These are phyloP conservation scores for Dasypolia templi DNA, from an alignment of 2,888 invertebrate species.

Conservation along the genomic window DNA sequence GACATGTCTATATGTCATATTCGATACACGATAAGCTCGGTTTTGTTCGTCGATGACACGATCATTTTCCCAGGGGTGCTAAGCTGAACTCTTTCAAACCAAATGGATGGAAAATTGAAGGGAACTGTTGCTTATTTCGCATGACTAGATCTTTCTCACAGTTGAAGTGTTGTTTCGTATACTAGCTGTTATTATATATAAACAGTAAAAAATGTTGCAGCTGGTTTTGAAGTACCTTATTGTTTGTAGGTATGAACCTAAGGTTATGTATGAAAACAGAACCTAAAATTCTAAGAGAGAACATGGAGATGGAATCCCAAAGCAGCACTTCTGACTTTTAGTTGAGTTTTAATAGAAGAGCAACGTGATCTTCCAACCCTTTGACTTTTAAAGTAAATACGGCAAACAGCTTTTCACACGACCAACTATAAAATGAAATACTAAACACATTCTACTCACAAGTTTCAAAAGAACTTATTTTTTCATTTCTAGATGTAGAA, in stretches of 20 bases:
- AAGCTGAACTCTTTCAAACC: slow-evolving; percentile 17
- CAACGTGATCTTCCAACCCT: neutral
- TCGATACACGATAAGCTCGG: slow-evolving; percentile 48
- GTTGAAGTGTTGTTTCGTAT: neutral
- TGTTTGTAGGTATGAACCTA: neutral
- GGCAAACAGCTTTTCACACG: neutral
- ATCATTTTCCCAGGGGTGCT: slow-evolving; percentile 26
- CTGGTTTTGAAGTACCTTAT: neutral
- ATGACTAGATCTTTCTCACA: neutral
- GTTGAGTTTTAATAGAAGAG: neutral
- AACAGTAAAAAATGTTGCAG: too few relatives aligned
- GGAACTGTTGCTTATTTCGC: slow-evolving; percentile 4
- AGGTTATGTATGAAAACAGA: neutral
- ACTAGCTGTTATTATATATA: neutral
- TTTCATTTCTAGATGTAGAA: slow-evolving; percentile 20
- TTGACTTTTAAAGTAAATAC: slow-evolving; percentile 3
- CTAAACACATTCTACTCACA: neutral
- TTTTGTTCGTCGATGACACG: slow-evolving; percentile 41
- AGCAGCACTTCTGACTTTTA: neutral
- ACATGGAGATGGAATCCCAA: neutral
- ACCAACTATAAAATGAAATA: slow-evolving; percentile 4
- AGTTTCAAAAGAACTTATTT: too few relatives aligned
- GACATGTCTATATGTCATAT: slow-evolving; percentile 30
- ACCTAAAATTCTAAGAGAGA: neutral
- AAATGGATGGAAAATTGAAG: slow-evolving; percentile 36